These are phyloP conservation scores for Sylvia borin DNA, from an alignment of 2,797 vertebrate species.

Conservation along the genomic window DNA sequence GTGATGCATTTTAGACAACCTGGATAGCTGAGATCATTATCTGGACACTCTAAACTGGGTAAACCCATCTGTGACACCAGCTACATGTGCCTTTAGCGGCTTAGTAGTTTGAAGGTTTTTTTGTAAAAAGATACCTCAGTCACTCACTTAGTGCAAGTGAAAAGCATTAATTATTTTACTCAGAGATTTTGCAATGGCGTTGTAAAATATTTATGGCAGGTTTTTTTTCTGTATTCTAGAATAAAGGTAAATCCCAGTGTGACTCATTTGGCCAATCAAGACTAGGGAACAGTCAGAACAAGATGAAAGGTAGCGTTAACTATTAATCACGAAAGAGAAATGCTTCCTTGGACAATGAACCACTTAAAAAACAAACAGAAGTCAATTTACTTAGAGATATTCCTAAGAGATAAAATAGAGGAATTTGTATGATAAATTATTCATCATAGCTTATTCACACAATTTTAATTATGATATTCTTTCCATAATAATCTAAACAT, in stretches of 20 bases:
- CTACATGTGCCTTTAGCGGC: background rate
- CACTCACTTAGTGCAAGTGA: background rate
- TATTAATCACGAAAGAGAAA: background rate
- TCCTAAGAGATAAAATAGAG: constrained; percentile 18
- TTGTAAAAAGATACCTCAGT: background rate
- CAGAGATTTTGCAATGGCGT: background rate
- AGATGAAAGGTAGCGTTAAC: background rate
- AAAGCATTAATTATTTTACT: background rate
- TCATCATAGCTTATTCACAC: constrained; percentile 24
- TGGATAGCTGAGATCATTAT: background rate
- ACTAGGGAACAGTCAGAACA: background rate
- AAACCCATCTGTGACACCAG: background rate
- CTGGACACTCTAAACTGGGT: background rate
- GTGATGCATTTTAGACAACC: background rate
- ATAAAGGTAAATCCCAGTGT: background rate
- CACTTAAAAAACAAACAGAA: constrained; percentile 9
- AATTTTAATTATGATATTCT: constrained; percentile 31
- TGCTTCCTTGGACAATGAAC: constrained; percentile 5
- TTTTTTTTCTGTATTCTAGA: background rate
- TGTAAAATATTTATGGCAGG: background rate
- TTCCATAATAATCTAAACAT: background rate
- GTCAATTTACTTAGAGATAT: constrained; percentile 21
- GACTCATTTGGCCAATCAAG: background rate
- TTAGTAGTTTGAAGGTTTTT: background rate
- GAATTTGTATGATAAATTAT: constrained; percentile 37